Evolutionary conservation across 2,888 invertebrate genomes (phyloP).

Genomic region (Tipula lateralis): DNA sequence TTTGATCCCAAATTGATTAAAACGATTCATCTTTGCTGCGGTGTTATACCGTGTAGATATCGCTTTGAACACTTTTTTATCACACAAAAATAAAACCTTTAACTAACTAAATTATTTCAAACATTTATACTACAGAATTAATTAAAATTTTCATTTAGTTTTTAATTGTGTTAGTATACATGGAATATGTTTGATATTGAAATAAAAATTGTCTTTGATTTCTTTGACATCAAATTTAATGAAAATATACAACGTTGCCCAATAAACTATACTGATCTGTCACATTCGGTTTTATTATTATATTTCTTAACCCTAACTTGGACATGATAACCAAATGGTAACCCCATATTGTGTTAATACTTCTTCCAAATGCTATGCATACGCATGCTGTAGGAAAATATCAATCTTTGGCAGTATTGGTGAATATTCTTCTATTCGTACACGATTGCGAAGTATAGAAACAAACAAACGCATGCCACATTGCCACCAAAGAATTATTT

Average conservation of each 20-base stretch:
- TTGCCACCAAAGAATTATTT: too few relatives aligned
- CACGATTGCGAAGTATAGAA: too few relatives aligned
- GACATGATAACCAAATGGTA: too few relatives aligned
- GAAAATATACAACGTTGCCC: background rate
- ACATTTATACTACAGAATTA: background rate
- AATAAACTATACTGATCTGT: background rate
- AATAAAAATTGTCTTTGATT: background rate
- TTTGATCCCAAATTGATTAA: background rate
- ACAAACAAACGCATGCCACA: too few relatives aligned
- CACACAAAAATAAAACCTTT: background rate
- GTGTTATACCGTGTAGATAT: background rate
- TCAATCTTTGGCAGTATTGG: too few relatives aligned
- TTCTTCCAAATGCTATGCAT: too few relatives aligned
- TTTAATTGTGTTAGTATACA: background rate
- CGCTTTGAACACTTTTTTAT: background rate
- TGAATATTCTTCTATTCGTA: too few relatives aligned
- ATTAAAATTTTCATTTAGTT: background rate
- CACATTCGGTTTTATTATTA: background rate
- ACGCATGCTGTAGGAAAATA: too few relatives aligned
- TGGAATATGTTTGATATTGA: background rate
- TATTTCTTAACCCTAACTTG: background rate
- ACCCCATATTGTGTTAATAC: too few relatives aligned
- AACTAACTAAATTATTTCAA: background rate
- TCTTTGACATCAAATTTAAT: constrained; percentile 1
- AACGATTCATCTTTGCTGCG: constrained; percentile 27